Percentiles rank a stretch among this genome's conserved stretches.
phyloP scores from a whole-genome alignment of 1,140 invertebrate genomes.

The Drosophila lacertosa region DNA sequence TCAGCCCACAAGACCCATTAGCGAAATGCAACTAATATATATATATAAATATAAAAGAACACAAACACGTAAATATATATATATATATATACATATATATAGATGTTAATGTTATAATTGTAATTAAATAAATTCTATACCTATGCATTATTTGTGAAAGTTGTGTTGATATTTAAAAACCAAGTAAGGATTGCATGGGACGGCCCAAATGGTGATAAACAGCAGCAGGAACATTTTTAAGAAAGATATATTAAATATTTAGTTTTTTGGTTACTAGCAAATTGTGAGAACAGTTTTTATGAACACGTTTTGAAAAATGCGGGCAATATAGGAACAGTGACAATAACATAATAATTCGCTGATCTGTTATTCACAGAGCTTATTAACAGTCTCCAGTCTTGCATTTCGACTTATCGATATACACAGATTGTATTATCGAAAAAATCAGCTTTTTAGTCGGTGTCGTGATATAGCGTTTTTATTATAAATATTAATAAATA shows the following conservation, averaged over 20 bases:
- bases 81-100: constrained; percentile 71
- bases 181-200: too few relatives aligned
- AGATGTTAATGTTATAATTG: constrained; percentile 81
- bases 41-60: constrained; percentile 7
- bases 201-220: too few relatives aligned
- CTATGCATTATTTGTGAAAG: constrained; percentile 56
- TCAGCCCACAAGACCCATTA: constrained; percentile 56
- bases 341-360: not conserved
- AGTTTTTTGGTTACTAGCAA: not conserved
- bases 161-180: constrained; percentile 11
- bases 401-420: constrained; percentile 5
- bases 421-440: constrained; percentile 10
- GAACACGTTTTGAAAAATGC: not conserved
- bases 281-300: not conserved
- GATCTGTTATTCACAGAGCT: not conserved
- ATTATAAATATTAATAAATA: constrained; percentile 1
- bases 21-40: constrained; percentile 75
- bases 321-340: not conserved
- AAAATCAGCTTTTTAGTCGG: not conserved
- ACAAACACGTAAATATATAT: constrained; percentile 46
- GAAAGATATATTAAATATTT: too few relatives aligned
- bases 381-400: not conserved
- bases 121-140: constrained; percentile 82
- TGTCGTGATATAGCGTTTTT: constrained; percentile 1
- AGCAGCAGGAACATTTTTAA: not conserved